Evolutionary conservation across 2,797 vertebrate genomes (phyloP).

Genomic region (Falco columbarius): DNA sequence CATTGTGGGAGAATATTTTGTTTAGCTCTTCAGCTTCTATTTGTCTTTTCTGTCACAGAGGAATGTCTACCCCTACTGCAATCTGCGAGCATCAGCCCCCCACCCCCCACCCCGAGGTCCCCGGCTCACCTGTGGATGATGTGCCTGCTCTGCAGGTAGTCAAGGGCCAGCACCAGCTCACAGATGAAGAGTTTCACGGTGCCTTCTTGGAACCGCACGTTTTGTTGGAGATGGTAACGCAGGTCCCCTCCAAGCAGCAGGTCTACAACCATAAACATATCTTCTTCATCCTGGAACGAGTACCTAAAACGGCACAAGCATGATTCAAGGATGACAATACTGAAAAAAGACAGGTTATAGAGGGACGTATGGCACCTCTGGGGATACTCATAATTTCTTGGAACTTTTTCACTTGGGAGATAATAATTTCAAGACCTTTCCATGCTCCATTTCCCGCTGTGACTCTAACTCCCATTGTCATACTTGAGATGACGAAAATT

Average conservation of each 20-base stretch:
- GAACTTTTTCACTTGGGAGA: not conserved
- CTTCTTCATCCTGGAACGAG: slow-evolving; percentile 98
- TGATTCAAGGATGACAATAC: not conserved
- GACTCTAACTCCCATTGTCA: not conserved
- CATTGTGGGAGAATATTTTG: accelerated
- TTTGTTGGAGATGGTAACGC: slow-evolving; percentile 95
- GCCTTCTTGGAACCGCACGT: slow-evolving; percentile 90
- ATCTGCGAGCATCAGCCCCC: not conserved
- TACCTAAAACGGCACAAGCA: slow-evolving; percentile 81
- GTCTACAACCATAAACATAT: slow-evolving; percentile 99
- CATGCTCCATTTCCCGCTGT: accelerated
- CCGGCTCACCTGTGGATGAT: slow-evolving; percentile 93
- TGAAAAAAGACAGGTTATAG: not conserved
- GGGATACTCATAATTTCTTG: not conserved
- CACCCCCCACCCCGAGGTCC: not conserved
- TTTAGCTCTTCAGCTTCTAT: not conserved
- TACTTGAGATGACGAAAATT: not conserved
- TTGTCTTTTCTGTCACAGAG: not conserved
- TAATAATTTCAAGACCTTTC: not conserved
- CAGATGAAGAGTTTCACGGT: slow-evolving; percentile 93
- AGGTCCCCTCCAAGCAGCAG: slow-evolving; percentile 94
- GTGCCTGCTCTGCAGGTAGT: slow-evolving; percentile 88
- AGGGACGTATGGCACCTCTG: not conserved
- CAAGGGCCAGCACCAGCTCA: slow-evolving; percentile 91
- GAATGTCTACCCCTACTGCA: not conserved